phyloP scores from a whole-genome alignment of 2,113 vertebrate genomes.

The Bettongia penicillata region DNA sequence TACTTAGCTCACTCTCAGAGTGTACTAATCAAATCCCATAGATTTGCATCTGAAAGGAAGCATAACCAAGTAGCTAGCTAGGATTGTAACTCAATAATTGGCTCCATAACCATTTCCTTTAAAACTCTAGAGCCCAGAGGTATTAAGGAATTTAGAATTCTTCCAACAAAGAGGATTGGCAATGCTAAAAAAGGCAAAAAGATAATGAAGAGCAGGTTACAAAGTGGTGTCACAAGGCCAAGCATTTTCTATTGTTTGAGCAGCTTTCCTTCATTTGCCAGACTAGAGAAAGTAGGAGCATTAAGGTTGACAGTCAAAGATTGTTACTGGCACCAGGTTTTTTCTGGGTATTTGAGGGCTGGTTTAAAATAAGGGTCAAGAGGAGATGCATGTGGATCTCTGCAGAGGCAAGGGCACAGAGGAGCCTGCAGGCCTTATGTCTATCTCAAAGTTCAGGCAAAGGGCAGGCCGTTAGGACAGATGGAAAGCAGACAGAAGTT shows the following conservation, averaged over 20 bases:
- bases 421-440: neutral
- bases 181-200: neutral
- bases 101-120: conserved; percentile 37
- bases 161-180: conserved; percentile 35
- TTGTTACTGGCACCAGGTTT: neutral
- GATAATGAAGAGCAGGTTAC: neutral
- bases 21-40: neutral
- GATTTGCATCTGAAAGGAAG: neutral
- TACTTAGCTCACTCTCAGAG: neutral
- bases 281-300: neutral
- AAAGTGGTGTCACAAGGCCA: neutral
- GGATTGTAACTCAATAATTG: conserved; percentile 33
- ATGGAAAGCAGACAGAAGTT: neutral
- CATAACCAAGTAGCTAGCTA: neutral
- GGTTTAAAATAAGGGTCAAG: neutral
- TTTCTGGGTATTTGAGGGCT: neutral
- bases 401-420: no score
- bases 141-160: conserved; percentile 32
- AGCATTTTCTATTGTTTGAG: neutral
- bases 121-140: conserved; percentile 27
- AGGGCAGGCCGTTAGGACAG: neutral
- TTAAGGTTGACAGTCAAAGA: neutral
- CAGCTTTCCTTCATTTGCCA: neutral
- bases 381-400: neutral
- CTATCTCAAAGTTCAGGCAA: neutral